phyloP scores from a whole-genome alignment of 2,888 invertebrate species.

The Phengaris alcon region DNA sequence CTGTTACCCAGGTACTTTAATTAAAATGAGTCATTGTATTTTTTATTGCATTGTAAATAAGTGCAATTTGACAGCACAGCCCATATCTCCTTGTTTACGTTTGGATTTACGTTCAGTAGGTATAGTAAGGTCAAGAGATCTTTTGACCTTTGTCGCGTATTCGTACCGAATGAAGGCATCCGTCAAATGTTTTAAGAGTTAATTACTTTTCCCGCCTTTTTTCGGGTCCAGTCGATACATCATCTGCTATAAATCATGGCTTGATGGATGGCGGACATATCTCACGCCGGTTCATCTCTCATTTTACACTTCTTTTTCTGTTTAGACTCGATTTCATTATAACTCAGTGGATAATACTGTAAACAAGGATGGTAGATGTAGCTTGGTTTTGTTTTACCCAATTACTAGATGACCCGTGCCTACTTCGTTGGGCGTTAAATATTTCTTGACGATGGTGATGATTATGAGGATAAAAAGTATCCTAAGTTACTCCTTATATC shows the following conservation, averaged over 20 bases:
- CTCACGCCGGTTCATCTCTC: conserved; percentile 74
- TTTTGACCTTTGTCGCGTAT: conserved; percentile 34
- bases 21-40: too few species aligned
- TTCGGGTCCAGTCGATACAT: conserved; percentile 62
- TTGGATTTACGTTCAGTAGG: background rate
- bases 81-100: too few species aligned
- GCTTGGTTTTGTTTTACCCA: too few species aligned
- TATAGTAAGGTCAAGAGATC: background rate
- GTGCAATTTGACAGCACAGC: too few species aligned
- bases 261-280: conserved; percentile 76
- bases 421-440: too few species aligned
- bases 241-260: conserved; percentile 75
- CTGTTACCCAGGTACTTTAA: too few species aligned
- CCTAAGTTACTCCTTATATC: too few species aligned
- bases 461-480: too few species aligned
- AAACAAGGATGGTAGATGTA: background rate
- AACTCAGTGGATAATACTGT: background rate
- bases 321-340: conserved; percentile 40
- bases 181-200: conserved; percentile 76
- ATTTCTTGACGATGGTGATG: too few species aligned
- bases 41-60: too few species aligned
- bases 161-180: conserved; percentile 62
- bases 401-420: too few species aligned
- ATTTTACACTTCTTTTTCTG: conserved; percentile 74
- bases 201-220: conserved; percentile 59